Conservation (phyloP, 2,797 vertebrate genomes). For the Buceros bicornis region DNA sequence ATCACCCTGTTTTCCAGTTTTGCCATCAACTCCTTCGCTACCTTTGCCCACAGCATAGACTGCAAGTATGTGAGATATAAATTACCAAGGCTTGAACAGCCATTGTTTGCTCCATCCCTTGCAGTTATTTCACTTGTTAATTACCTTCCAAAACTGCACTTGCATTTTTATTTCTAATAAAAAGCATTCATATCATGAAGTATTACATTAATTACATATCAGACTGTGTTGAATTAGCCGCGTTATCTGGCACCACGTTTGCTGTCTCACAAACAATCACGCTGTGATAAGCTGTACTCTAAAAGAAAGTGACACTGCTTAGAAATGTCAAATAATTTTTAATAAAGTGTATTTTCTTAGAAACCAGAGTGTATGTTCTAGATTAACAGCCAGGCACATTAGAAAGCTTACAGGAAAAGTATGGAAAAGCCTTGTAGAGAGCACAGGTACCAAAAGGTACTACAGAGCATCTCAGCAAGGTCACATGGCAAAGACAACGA, state of each 20-base stretch:
- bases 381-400: neutral
- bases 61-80: neutral
- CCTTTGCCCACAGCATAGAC: neutral
- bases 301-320: neutral
- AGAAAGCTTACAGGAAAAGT: neutral
- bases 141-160: slow-evolving; percentile 38
- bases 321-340: neutral
- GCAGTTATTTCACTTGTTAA: slow-evolving; percentile 55
- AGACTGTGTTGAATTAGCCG: slow-evolving; percentile 18
- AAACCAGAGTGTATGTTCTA: neutral
- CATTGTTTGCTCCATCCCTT: neutral
- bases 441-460: neutral
- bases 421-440: neutral
- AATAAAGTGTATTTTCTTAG: slow-evolving; percentile 18
- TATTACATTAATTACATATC: slow-evolving; percentile 56
- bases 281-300: slow-evolving; percentile 6
- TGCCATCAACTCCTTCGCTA: neutral
- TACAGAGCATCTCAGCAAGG: neutral
- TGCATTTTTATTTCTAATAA: slow-evolving; percentile 44
- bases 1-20: neutral
- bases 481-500: neutral
- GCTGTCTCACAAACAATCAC: neutral
- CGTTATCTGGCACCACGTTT: slow-evolving; percentile 7
- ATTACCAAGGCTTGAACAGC: neutral
- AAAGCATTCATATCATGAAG: slow-evolving; percentile 35